Base-by-base conservation (phyloP, 1,140 invertebrate species). In the Physella acuta region DNA sequence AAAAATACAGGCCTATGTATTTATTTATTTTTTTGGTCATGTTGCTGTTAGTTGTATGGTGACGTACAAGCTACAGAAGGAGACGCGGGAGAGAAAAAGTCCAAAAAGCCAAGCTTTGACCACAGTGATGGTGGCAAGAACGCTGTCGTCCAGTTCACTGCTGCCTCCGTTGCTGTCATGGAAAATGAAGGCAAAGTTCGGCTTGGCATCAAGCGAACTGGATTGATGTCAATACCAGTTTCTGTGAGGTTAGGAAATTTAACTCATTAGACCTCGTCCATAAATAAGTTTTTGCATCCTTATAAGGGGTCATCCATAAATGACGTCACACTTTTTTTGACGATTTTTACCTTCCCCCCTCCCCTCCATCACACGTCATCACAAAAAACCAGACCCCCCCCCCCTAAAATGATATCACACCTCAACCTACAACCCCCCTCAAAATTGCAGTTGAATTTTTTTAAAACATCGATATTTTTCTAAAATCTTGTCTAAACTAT, bases 111-210 rank as follows among this genome's bases (percentile, higher is more conserved):
- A 73, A 20, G 5, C 59, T 1, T 30, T 66, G 1, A 44, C 69
- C 1, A 79, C 64, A 77, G 73, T 3, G 71, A 78, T 3, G 77
- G 79, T 3, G 81, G 79, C 3, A 81, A 83, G 14, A 86, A 85
- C 70, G 81, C 89, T 0, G 83, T 90, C 20, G 75, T 90, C 28
- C 88, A 90, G 79, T 90, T 90, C 76, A 86, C 88, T 33, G 85
- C 89, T 3, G 87, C 88, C 0, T 85, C 87, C 0, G 85, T 86
- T 51, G 87, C 88, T 26, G 88, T 90, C 1, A 76, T 88, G 74
- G 89, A 90, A 80, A 89, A 87, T 73, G 88, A 89, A 72, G 88
- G 88, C 51, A 87, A 86, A 70, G 89, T 90, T 71, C 73, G 84
- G 20, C 80, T 90, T 3, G 87, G 86, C 0, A 82, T 90, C 49